A percentile compares a stretch with the other conserved stretches of the same genome.
Evolutionary conservation across 2,113 vertebrate species (phyloP).

Genomic region (Terrapene triunguis): DNA sequence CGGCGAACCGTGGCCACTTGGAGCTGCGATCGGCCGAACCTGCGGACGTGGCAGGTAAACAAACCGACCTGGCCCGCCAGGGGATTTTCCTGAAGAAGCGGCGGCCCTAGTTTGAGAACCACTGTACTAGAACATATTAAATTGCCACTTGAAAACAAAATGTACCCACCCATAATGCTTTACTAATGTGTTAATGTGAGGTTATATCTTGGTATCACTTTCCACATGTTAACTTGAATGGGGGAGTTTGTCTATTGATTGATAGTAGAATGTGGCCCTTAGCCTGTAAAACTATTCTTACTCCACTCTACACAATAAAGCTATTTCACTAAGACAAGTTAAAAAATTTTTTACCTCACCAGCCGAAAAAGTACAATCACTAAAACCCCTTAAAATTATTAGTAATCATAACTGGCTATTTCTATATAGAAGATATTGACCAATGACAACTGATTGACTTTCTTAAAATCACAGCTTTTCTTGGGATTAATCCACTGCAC

Average conservation of each 20-base stretch:
- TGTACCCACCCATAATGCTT: fast-evolving
- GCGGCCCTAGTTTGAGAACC: too few relatives aligned
- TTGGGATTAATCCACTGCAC: neutral
- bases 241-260: neutral
- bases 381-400: neutral
- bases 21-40: too few relatives aligned
- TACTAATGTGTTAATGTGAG: neutral
- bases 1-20: too few relatives aligned
- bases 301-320: neutral
- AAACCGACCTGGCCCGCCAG: too few relatives aligned
- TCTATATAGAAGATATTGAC: neutral
- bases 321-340: neutral
- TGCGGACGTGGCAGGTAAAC: too few relatives aligned
- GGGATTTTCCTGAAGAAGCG: too few relatives aligned
- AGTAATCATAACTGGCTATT: neutral
- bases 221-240: neutral
- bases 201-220: neutral
- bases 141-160: neutral
- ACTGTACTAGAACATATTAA: neutral
- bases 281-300: neutral
- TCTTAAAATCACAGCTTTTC: neutral
- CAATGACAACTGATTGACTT: neutral
- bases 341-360: neutral
- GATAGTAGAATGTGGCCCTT: neutral
- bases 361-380: neutral